Base-by-base conservation (phyloP, 2,797 vertebrate species). In the Cirrhinus mrigala region DNA sequence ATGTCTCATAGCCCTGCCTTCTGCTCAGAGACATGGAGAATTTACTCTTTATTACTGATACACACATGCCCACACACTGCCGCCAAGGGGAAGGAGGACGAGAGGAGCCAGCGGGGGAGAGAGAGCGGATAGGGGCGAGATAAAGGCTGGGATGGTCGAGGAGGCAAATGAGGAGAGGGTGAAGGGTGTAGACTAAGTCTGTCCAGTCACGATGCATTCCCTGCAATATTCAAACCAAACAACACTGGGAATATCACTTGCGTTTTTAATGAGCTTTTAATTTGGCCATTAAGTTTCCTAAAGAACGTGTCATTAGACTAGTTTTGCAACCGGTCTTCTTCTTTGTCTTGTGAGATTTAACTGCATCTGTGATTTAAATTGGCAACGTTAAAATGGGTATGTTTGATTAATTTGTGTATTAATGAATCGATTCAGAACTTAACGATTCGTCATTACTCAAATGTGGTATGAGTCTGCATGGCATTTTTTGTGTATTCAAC, bases 51-150 rank as follows among this genome's bases (percentile, higher is more conserved):
- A 85, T 81, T 87, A 77, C 83, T 44, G 66, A 71, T 60, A 71
- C 85, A 78, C 79, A 71, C 62, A 79, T 78, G 64, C 60, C 68
- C 76, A 58, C 68, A 66, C 58, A 68, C 48, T n/a, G 75, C 46
- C 60, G n/a, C 64, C 75, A 83, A 83, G 58, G 60, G 81, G 50
- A 73, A 68, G 75, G 44, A 76, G 83, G 60, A 40, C 70, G 27
- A 64, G 87, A 85, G 81, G 76, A 91, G 90, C 88, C 88, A 89
- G 88, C 82, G 24, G 54, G 79, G 48, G 29, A 62, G 60, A 62
- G 60, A 52, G 70, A 64, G 62, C 3, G 12, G 68, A 74, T 83
- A 87, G 82, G 71, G 79, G 50, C 3, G 24, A 82, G 37, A 70
- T 74, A 79, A 84, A 79, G 70, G 27, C 16, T 10, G 81, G 84